Conservation (phyloP, 2,888 invertebrate species). For the Mellilla xanthometata region DNA sequence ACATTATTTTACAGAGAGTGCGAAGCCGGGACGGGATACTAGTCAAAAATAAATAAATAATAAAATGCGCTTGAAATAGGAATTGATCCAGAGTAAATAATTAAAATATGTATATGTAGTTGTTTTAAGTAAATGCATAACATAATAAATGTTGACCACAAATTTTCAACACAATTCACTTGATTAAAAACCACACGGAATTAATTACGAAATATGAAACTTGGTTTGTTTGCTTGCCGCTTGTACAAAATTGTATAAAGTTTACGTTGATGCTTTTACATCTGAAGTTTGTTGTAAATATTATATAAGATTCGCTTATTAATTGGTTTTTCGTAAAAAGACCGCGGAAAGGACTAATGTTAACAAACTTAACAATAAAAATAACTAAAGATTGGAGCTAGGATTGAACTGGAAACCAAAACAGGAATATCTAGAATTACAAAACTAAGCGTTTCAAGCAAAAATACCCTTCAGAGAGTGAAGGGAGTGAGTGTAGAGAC, state of each 20-base stretch:
- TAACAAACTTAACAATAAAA: too few species aligned
- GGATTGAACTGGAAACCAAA: too few species aligned
- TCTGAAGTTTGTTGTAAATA: neutral
- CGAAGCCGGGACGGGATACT: too few species aligned
- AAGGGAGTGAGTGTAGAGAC: too few species aligned
- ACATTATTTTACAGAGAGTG: too few species aligned
- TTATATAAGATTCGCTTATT: neutral
- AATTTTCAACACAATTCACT: conserved; percentile 54
- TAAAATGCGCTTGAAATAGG: conserved; percentile 34
- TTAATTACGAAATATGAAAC: conserved; percentile 41
- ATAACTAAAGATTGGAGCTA: too few species aligned
- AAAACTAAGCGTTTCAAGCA: too few species aligned
- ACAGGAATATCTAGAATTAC: too few species aligned
- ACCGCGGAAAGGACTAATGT: too few species aligned
- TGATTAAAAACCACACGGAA: conserved; percentile 56
- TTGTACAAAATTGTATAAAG: conserved; percentile 15
- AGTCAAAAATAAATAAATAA: conserved; percentile 44
- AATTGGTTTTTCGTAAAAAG: too few species aligned
- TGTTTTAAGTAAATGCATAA: conserved; percentile 54
- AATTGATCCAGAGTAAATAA: conserved; percentile 56
- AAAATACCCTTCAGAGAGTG: too few species aligned
- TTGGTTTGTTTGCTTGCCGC: conserved; percentile 12
- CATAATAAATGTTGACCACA: conserved; percentile 56
- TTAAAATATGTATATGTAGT: conserved; percentile 67
- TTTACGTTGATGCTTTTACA: conserved; percentile 6